A percentile compares a stretch with the other conserved stretches of the same genome.
Conservation (phyloP, 2,797 vertebrate genomes). For the Vespertilio murinus region DNA sequence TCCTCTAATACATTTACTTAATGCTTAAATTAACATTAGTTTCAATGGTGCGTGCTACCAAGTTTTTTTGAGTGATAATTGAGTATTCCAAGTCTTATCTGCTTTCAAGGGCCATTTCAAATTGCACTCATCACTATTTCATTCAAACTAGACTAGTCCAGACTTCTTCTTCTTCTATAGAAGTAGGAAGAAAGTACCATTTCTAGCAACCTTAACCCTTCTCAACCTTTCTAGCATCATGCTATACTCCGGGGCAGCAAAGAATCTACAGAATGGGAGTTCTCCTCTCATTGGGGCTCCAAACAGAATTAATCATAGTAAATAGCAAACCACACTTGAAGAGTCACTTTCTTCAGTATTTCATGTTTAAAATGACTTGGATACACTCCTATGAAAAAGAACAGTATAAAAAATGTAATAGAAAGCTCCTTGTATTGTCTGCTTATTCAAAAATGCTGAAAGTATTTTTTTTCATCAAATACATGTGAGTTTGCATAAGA, state of each 20-base stretch:
- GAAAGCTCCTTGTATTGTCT: not conserved
- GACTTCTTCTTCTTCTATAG: not conserved
- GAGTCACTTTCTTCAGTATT: not conserved
- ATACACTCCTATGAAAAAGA: not conserved
- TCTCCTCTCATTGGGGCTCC: not conserved
- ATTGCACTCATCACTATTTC: not conserved
- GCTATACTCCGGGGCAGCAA: not conserved
- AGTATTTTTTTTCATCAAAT: constrained; percentile 49
- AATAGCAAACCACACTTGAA: constrained; percentile 18
- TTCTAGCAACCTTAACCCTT: not conserved
- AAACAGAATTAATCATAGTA: not conserved
- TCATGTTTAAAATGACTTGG: constrained; percentile 37
- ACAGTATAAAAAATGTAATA: constrained; percentile 11
- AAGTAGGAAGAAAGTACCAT: constrained; percentile 3
- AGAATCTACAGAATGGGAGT: not conserved
- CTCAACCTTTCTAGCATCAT: not conserved
- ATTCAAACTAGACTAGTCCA: not conserved
- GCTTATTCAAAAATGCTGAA: constrained; percentile 35
- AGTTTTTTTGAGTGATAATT: not conserved
- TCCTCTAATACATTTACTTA: not conserved
- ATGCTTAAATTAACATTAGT: not conserved
- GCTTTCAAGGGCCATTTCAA: not conserved
- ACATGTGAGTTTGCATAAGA: constrained; percentile 8
- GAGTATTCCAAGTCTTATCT: not conserved
- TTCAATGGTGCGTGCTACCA: not conserved